Conservation (phyloP, 2,113 vertebrate species). For the Callionymus lyra region DNA sequence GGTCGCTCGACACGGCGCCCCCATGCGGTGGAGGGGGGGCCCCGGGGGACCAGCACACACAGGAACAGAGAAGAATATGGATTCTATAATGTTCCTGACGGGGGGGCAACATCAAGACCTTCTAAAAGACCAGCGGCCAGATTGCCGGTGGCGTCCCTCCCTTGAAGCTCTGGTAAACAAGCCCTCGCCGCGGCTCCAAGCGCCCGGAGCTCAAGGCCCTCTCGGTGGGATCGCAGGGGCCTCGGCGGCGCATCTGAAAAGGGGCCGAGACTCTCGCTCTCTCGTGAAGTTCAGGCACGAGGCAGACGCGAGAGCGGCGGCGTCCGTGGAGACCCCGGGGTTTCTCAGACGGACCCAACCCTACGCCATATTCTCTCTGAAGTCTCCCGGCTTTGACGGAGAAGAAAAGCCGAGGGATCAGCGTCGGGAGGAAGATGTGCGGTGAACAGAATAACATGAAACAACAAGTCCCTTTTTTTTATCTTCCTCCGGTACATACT, state of each 20-base stretch:
- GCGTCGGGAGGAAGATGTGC: conserved; percentile 11
- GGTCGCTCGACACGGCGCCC: conserved; percentile 51
- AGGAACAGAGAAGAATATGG: conserved; percentile 43
- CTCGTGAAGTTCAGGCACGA: conserved; percentile 29
- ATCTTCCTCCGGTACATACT: conserved; percentile 22
- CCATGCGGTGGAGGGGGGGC: conserved; percentile 45
- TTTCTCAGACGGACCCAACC: conserved; percentile 36
- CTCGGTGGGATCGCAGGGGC: conserved; percentile 23
- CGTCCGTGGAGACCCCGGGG: conserved; percentile 28
- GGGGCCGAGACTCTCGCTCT: conserved; percentile 23
- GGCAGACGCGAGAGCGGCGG: conserved; percentile 14
- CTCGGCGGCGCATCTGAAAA: conserved; percentile 32
- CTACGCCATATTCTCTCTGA: conserved; percentile 6
- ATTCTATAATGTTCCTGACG: conserved; percentile 39
- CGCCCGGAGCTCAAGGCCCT: conserved; percentile 27
- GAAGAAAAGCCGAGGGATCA: conserved; percentile 24
- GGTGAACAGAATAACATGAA: conserved; percentile 17
- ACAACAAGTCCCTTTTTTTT: conserved; percentile 11
- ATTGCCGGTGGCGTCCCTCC: conserved; percentile 43
- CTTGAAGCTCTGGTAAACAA: conserved; percentile 34
- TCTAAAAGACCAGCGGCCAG: conserved; percentile 39
- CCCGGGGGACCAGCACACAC: conserved; percentile 37
- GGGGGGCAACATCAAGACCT: conserved; percentile 34
- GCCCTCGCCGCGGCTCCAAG: conserved; percentile 21
- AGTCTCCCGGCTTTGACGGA: conserved; percentile 36